Percentiles rank a stretch among this genome's conserved stretches.
These are phyloP conservation scores for Catamblyrhynchus diadema DNA, from an alignment of 2,797 vertebrate species.

Conservation along the genomic window DNA sequence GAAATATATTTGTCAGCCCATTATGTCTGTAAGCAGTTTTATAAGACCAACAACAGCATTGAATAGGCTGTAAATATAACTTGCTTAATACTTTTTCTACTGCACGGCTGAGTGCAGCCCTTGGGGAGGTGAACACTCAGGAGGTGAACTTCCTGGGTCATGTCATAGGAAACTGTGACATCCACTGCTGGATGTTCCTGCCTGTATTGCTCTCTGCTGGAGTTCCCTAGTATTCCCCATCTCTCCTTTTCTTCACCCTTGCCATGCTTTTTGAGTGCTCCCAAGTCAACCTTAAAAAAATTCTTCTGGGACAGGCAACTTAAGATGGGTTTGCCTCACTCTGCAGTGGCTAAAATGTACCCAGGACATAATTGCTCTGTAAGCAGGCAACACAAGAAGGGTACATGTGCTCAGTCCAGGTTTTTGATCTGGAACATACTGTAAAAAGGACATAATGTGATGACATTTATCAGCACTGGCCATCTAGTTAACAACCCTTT, in stretches of 20 bases:
- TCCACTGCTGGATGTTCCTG: neutral
- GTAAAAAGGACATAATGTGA: conserved; percentile 45
- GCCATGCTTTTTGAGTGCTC: neutral
- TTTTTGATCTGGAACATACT: conserved; percentile 58
- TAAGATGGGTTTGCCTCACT: neutral
- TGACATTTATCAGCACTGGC: conserved; percentile 54
- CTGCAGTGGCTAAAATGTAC: neutral
- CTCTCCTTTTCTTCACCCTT: neutral
- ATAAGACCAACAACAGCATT: neutral
- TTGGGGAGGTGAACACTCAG: neutral
- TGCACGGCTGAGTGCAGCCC: neutral
- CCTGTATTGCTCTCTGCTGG: neutral
- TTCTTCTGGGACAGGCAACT: neutral
- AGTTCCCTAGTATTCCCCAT: neutral
- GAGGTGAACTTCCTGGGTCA: no score
- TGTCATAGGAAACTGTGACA: neutral
- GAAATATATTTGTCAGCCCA: neutral
- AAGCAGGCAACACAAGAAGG: conserved; percentile 13
- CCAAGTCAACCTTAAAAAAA: neutral
- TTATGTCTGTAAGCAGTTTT: neutral
- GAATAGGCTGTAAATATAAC: neutral
- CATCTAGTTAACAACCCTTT: conserved; percentile 54
- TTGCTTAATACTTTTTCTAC: neutral
- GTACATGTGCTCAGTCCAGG: neutral
- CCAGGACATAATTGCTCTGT: neutral